phyloP scores from a whole-genome alignment of 1,140 invertebrate genomes.

The Formica exsecta region DNA sequence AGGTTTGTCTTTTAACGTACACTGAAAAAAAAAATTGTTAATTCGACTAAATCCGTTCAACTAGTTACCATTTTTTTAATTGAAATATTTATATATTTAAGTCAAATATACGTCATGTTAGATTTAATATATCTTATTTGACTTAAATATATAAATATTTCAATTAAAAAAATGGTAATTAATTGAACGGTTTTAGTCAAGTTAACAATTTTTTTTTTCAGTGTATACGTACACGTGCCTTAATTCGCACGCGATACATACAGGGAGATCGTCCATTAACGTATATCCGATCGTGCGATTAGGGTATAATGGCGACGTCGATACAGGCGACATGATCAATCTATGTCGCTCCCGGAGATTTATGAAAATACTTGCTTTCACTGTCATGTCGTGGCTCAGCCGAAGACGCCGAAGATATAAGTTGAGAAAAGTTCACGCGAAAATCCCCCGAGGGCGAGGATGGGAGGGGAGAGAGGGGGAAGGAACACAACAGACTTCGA shows the following conservation, averaged over 20 bases:
- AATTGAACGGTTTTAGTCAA: too few relatives aligned
- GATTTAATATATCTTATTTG: too few relatives aligned
- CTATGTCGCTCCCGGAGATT: constrained; percentile 64
- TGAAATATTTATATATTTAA: too few relatives aligned
- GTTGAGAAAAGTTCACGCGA: constrained; percentile 58
- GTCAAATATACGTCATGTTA: too few relatives aligned
- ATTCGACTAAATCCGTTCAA: too few relatives aligned
- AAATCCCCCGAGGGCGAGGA: constrained; percentile 27
- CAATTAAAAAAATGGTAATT: too few relatives aligned
- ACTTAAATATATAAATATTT: too few relatives aligned
- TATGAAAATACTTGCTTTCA: constrained; percentile 71
- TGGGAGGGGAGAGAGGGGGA: too few relatives aligned
- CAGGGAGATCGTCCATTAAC: constrained; percentile 52
- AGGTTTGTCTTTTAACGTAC: neutral
- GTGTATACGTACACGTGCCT: neutral
- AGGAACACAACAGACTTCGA: constrained; percentile 48
- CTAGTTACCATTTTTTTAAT: too few relatives aligned
- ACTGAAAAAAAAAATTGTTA: too few relatives aligned
- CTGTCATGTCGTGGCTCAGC: constrained; percentile 63
- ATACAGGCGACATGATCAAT: constrained; percentile 63
- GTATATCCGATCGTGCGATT: constrained; percentile 59
- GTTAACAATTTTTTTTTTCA: too few relatives aligned
- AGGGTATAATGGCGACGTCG: constrained; percentile 59
- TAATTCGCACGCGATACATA: constrained; percentile 3
- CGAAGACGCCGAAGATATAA: constrained; percentile 54